Conservation (phyloP, 2,797 vertebrate genomes). For the Microctenopoma steveboyesi region DNA sequence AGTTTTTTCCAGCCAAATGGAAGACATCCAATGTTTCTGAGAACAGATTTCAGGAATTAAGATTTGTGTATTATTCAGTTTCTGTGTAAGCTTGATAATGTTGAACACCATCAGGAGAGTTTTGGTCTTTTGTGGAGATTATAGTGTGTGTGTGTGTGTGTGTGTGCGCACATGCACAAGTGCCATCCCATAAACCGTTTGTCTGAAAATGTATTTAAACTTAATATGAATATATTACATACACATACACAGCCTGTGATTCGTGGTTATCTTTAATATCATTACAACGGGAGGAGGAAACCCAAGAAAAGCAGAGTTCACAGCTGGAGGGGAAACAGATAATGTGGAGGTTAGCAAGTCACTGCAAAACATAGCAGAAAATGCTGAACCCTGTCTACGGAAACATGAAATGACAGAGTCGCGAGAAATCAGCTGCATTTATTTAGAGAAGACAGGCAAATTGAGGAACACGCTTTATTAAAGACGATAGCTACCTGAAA, state of each 20-base stretch:
- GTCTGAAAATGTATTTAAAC: too few relatives aligned
- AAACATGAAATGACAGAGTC: too few relatives aligned
- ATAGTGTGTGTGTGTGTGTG: background rate
- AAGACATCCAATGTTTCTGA: background rate
- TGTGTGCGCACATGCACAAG: background rate
- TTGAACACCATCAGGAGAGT: background rate
- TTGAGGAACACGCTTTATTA: too few relatives aligned
- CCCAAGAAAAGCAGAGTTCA: background rate
- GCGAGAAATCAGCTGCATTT: too few relatives aligned
- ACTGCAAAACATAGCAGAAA: background rate
- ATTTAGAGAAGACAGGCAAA: too few relatives aligned
- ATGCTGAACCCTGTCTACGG: too few relatives aligned
- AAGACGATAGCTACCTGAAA: too few relatives aligned
- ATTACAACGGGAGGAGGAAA: background rate
- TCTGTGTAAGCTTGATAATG: background rate
- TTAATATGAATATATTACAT: too few relatives aligned
- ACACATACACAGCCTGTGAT: too few relatives aligned
- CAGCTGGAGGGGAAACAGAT: background rate
- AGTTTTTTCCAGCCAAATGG: constrained; percentile 1
- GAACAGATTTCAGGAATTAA: background rate
- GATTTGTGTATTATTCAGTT: background rate
- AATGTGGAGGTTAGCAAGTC: background rate
- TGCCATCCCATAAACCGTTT: too few relatives aligned
- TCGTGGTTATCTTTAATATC: background rate
- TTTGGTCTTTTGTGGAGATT: background rate